A percentile compares a stretch with the other conserved stretches of the same genome.
These are phyloP conservation scores for Dryomyza anilis DNA, from an alignment of 2,888 invertebrate genomes.

Conservation along the genomic window DNA sequence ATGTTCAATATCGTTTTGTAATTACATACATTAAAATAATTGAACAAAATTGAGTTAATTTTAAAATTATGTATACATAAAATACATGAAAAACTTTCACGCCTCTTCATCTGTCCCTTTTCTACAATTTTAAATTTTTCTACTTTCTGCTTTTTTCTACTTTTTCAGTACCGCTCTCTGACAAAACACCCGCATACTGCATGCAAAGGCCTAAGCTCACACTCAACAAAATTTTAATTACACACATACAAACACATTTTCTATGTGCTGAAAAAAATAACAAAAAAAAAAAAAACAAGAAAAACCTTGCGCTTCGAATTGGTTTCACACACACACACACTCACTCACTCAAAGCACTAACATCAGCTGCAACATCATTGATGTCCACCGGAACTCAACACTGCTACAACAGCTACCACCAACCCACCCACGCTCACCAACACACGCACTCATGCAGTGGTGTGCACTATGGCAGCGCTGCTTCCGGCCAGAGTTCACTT, in stretches of 20 bases:
- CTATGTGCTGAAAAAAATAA: slow-evolving; percentile 5
- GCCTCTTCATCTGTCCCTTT: too few species aligned
- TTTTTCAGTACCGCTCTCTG: too few species aligned
- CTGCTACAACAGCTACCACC: too few species aligned
- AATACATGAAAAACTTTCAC: too few species aligned
- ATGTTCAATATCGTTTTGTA: too few species aligned
- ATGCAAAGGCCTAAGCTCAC: slow-evolving; percentile 17
- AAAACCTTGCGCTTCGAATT: slow-evolving; percentile 16
- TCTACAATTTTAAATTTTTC: too few species aligned
- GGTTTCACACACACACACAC: slow-evolving; percentile 4
- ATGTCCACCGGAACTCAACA: slow-evolving; percentile 17
- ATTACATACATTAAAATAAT: too few species aligned
- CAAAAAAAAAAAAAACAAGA: neutral
- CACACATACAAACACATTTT: slow-evolving; percentile 18
- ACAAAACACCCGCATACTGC: too few species aligned
- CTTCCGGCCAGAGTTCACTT: slow-evolving; percentile 13
- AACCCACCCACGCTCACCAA: neutral
- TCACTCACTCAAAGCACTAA: neutral
- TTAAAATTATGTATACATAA: too few species aligned
- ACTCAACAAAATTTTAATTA: slow-evolving; percentile 20
- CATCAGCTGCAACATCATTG: slow-evolving; percentile 10
- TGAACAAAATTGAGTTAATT: too few species aligned
- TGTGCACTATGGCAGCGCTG: slow-evolving; percentile 14
- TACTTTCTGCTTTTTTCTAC: too few species aligned
- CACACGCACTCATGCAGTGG: neutral